Percentiles rank a stretch among this genome's conserved stretches.
These are phyloP conservation scores for Taenaris catops DNA, from an alignment of 2,888 invertebrate species.

Conservation along the genomic window DNA sequence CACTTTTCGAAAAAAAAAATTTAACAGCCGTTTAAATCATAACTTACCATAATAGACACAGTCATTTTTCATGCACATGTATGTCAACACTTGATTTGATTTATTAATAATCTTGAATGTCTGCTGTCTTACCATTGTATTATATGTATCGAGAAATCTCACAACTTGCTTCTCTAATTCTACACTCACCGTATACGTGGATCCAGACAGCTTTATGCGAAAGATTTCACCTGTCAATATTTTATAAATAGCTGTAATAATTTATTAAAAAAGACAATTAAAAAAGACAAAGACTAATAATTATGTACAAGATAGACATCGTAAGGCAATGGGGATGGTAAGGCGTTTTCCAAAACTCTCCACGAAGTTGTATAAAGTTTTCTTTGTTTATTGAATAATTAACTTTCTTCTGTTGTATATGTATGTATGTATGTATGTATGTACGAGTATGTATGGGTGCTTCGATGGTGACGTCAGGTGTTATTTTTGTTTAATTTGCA, in stretches of 20 bases:
- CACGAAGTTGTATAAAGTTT: too few species aligned
- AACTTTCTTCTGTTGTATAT: too few species aligned
- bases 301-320: too few species aligned
- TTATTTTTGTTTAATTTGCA: slow-evolving; percentile 56
- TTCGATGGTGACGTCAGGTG: slow-evolving; percentile 49
- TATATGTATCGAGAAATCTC: slow-evolving; percentile 78
- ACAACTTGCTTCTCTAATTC: slow-evolving; percentile 69
- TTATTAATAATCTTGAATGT: slow-evolving; percentile 75
- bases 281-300: background rate
- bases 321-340: too few species aligned
- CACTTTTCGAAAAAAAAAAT: too few species aligned
- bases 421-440: too few species aligned
- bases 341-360: too few species aligned
- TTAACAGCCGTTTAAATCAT: too few species aligned
- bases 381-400: too few species aligned
- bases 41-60: slow-evolving; percentile 50
- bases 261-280: too few species aligned
- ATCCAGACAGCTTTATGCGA: slow-evolving; percentile 55
- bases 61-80: slow-evolving; percentile 78
- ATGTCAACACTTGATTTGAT: slow-evolving; percentile 73
- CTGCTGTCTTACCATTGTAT: slow-evolving; percentile 75
- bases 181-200: slow-evolving; percentile 65
- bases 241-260: too few species aligned
- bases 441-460: too few species aligned
- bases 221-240: slow-evolving; percentile 65